Percentiles rank a stretch among this genome's conserved stretches.
These are phyloP conservation scores for Brachionus asplanchnoidis DNA, from an alignment of 1,140 invertebrate species.

Conservation along the genomic window DNA sequence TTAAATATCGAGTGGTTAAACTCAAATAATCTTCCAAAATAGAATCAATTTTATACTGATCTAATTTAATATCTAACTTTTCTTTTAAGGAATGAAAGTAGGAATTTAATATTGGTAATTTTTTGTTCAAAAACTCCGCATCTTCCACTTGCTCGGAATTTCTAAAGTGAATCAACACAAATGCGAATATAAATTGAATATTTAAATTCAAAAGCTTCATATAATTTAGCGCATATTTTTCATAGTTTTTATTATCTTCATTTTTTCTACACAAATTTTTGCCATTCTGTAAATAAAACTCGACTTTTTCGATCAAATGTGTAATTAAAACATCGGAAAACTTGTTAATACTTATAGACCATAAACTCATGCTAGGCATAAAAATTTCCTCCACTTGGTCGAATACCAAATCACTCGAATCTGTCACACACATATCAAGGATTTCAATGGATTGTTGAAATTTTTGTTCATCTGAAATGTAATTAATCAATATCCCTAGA, in stretches of 20 bases:
- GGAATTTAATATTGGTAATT: constrained; percentile 14
- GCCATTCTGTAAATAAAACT: neutral
- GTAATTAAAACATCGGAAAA: constrained; percentile 13
- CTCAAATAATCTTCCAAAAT: constrained; percentile 40
- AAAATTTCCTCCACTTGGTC: neutral
- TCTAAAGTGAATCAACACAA: constrained; percentile 38
- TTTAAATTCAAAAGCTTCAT: constrained; percentile 16
- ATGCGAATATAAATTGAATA: constrained; percentile 27
- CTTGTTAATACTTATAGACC: constrained; percentile 18
- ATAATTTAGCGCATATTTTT: neutral
- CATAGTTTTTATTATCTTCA: neutral
- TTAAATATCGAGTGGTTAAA: constrained; percentile 14
- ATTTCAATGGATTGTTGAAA: constrained; percentile 57
- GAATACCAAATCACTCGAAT: constrained; percentile 2
- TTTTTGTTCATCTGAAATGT: constrained; percentile 67
- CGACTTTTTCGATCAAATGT: constrained; percentile 10
- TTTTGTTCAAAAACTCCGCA: neutral
- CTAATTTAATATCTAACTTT: constrained; percentile 3
- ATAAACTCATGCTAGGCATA: constrained; percentile 19
- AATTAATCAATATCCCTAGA: constrained; percentile 64
- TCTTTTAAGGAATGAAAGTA: constrained; percentile 25
- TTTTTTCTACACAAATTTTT: neutral
- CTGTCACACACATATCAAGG: constrained; percentile 14
- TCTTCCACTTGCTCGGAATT: neutral
- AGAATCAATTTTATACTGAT: constrained; percentile 13